Conservation (phyloP, 2,797 vertebrate genomes). For the Malurus splendens region DNA sequence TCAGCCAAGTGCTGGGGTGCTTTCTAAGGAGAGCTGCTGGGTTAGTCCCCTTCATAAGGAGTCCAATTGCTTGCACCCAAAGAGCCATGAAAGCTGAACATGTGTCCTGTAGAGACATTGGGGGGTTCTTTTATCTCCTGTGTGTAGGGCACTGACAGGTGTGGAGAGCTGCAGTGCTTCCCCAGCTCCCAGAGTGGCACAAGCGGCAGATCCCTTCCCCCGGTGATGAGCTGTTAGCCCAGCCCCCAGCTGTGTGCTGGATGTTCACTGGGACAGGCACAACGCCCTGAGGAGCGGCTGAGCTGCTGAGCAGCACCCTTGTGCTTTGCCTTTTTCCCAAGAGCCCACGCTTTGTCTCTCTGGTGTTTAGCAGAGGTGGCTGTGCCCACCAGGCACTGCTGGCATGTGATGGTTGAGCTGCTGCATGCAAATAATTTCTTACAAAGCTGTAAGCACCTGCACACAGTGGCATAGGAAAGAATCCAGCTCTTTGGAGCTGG, state of each 20-base stretch:
- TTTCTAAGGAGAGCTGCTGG: neutral
- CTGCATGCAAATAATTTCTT: neutral
- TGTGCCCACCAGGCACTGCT: neutral
- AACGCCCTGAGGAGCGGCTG: neutral
- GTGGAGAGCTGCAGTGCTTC: neutral
- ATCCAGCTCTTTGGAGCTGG: neutral
- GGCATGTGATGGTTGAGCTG: neutral
- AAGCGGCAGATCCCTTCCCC: neutral
- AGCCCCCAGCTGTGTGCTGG: neutral
- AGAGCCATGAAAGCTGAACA: neutral
- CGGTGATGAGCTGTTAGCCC: neutral
- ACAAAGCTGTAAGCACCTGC: neutral
- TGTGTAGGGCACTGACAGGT: neutral
- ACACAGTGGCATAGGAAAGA: neutral
- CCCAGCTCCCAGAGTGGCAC: neutral
- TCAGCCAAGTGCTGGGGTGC: accelerated
- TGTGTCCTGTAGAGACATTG: neutral
- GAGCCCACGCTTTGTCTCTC: neutral
- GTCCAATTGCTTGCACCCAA: neutral
- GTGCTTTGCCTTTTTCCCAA: neutral
- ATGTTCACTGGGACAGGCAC: neutral
- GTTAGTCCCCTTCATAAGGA: neutral
- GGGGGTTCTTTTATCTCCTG: neutral
- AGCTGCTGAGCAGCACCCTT: neutral
- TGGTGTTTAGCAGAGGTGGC: neutral